Evolutionary conservation across 2,113 vertebrate genomes (phyloP).

Genomic region (Channa maculata): DNA sequence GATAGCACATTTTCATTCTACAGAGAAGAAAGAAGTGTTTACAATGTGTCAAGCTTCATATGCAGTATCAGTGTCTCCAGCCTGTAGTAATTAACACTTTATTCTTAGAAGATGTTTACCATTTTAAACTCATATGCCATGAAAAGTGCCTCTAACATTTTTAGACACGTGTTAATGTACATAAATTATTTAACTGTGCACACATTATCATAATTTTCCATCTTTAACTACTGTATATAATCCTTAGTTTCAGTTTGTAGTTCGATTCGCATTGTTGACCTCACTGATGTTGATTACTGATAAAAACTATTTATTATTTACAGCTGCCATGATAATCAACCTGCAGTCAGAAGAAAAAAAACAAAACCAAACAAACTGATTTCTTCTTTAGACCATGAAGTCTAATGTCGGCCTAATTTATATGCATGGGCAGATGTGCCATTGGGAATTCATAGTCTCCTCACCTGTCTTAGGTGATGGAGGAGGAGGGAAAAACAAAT

Average conservation of each 20-base stretch:
- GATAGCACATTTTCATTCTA: constrained; percentile 16
- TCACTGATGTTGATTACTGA: constrained; percentile 17
- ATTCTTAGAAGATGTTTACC: neutral
- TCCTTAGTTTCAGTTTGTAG: constrained; percentile 19
- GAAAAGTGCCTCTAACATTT: neutral
- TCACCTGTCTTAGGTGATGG: constrained; percentile 49
- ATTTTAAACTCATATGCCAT: neutral
- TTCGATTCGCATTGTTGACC: constrained; percentile 10
- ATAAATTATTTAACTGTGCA: neutral
- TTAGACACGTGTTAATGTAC: neutral
- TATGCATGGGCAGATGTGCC: constrained; percentile 40
- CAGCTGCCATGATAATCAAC: neutral
- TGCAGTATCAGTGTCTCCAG: constrained; percentile 9
- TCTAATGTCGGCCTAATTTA: constrained; percentile 39
- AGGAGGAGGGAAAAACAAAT: constrained; percentile 55
- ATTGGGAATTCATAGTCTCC: constrained; percentile 34
- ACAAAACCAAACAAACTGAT: constrained; percentile 27
- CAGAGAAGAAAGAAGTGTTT: constrained; percentile 6
- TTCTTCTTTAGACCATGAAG: constrained; percentile 18
- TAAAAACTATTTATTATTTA: neutral
- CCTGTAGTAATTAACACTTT: constrained; percentile 4
- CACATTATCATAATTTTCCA: too few relatives aligned
- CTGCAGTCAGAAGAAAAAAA: neutral
- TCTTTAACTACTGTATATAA: neutral
- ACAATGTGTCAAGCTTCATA: constrained; percentile 14